Base-by-base conservation (phyloP, 1,140 invertebrate genomes). In the Drosophila varians region DNA sequence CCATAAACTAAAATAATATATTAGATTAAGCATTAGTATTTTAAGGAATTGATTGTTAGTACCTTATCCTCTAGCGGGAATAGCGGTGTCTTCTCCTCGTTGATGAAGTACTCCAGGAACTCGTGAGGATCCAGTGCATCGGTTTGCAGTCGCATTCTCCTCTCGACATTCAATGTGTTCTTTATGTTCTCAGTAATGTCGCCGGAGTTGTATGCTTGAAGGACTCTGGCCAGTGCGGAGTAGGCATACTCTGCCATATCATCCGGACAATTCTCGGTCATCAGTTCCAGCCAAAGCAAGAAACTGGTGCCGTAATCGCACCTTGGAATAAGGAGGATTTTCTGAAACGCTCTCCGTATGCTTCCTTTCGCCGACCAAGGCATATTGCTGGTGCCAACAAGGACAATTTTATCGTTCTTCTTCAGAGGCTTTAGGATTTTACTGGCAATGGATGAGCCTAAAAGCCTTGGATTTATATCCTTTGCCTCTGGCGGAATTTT, bases 241-340 rank as follows among this genome's bases (percentile, higher is more conserved):
- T 96, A 90, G 55, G 95, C 93, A 34, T 96, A 92, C 47, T 93
- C 90, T 7, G 92, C 56, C 25, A 89, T 46, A 18, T 74, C 70
- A 19, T 95, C 91, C 19, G 94, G 90, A 31, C 94, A 90, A 75
- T 93, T 93, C 46, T 91, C 89, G 82, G 92, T 92, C 31, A 95
- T 61, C 8, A 93, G 72, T 64, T 93, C 90, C 71, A 93, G 93
- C 93, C 94, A 94, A 89, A 93, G 92, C 73, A 93, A 56, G 74
- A 94, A 92, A 9, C 93, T 72, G 0, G 93, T 93, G 9, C 93
- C 94, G 89, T 96, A 96, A 68, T 96, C 96, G 12, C 94, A 94
- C 55, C 93, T 91, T 1, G 86, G 83, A n/a, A 90, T 73, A 3
- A 91, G 52, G n/a, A 90, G 4, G 1, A 90, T 49, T 47, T 87